Conservation (phyloP, 1,140 invertebrate species). For the Rhysida immarginata region DNA sequence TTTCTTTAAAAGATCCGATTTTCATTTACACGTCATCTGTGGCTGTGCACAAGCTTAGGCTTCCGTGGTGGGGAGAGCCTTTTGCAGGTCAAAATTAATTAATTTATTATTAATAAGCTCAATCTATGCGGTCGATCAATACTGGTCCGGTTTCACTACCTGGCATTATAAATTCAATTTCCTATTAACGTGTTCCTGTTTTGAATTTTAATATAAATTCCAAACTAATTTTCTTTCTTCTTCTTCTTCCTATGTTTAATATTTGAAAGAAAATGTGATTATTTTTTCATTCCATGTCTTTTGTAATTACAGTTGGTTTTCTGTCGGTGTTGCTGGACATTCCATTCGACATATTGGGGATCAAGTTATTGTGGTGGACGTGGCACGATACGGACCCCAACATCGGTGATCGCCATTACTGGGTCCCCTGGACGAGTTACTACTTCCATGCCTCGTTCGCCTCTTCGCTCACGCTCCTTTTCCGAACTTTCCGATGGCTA, state of each 20-base stretch:
- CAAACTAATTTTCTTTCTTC: not conserved
- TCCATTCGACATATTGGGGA: slow-evolving; percentile 61
- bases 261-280: too few species aligned
- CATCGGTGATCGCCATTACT: slow-evolving; percentile 58
- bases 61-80: slow-evolving; percentile 49
- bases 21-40: slow-evolving; percentile 55
- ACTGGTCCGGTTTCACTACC: too few species aligned
- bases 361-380: slow-evolving; percentile 67
- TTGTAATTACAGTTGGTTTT: slow-evolving; percentile 50
- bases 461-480: slow-evolving; percentile 50
- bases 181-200: not conserved
- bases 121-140: too few species aligned
- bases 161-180: not conserved
- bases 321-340: slow-evolving; percentile 54
- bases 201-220: not conserved
- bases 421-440: slow-evolving; percentile 59
- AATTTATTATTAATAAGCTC: not conserved
- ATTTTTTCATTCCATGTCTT: too few species aligned
- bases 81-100: slow-evolving; percentile 37
- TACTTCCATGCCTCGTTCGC: slow-evolving; percentile 64
- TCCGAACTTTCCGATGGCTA: slow-evolving; percentile 39
- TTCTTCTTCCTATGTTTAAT: too few species aligned
- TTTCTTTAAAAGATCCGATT: slow-evolving; percentile 45
- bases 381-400: slow-evolving; percentile 77
- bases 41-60: slow-evolving; percentile 43